Conservation (phyloP, 2,797 vertebrate genomes). For the Sebastes cheni region DNA sequence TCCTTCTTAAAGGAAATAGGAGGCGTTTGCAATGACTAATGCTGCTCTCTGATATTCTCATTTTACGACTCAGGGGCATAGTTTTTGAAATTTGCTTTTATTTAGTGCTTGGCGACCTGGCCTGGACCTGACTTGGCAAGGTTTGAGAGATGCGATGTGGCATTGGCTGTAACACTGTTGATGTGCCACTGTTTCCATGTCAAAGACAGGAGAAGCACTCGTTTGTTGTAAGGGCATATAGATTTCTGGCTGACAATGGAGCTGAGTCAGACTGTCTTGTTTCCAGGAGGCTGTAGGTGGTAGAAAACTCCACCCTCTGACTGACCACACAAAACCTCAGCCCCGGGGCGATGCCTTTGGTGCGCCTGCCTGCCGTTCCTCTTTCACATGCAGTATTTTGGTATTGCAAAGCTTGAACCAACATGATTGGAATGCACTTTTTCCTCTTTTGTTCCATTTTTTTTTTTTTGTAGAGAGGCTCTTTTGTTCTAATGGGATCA, state of each 20-base stretch:
- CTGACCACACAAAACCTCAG: conserved; percentile 58
- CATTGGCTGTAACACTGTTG: not conserved
- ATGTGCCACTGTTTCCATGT: not conserved
- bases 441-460: conserved; percentile 48
- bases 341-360: conserved; percentile 31
- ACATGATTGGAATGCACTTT: conserved; percentile 75
- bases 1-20: conserved; percentile 1
- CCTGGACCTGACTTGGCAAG: not conserved
- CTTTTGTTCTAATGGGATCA: conserved; percentile 78
- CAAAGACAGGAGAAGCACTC: not conserved
- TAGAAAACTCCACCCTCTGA: conserved; percentile 26
- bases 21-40: conserved; percentile 6
- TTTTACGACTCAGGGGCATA: not conserved
- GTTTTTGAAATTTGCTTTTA: not conserved
- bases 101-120: not conserved
- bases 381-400: conserved; percentile 67
- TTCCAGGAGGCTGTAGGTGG: conserved; percentile 54
- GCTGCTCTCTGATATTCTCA: conserved; percentile 31
- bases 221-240: not conserved
- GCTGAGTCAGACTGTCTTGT: conserved; percentile 21
- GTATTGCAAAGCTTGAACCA: conserved; percentile 71
- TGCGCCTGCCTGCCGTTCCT: conserved; percentile 44
- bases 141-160: not conserved
- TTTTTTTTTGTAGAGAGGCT: conserved; percentile 62
- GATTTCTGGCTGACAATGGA: not conserved